These are phyloP conservation scores for Smittia sp. DNA, from an alignment of 2,888 invertebrate genomes.

Conservation along the genomic window DNA sequence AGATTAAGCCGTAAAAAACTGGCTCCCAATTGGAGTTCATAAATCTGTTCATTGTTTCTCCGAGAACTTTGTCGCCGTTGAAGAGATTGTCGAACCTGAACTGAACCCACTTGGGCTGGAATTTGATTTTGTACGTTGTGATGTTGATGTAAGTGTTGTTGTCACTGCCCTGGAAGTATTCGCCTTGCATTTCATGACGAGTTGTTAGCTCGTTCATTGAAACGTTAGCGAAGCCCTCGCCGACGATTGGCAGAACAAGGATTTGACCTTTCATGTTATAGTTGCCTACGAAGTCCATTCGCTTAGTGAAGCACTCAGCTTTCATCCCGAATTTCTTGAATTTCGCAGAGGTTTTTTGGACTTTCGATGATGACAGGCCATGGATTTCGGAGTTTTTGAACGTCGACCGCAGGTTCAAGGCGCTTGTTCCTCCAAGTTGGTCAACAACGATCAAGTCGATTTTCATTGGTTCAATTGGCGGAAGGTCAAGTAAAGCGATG, in stretches of 20 bases:
- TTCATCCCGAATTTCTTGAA: conserved; percentile 11
- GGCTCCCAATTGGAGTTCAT: conserved; percentile 66
- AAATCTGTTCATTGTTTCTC: conserved; percentile 65
- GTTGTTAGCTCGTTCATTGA: conserved; percentile 65
- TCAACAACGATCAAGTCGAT: background rate
- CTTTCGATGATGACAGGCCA: background rate
- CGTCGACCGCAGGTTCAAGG: background rate
- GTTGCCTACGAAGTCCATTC: conserved; percentile 64
- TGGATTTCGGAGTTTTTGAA: conserved; percentile 32
- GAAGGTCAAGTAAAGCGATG: background rate
- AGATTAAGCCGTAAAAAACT: conserved; percentile 65
- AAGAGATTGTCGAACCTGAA: conserved; percentile 68
- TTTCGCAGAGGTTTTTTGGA: background rate
- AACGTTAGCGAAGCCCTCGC: conserved; percentile 66
- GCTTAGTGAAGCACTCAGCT: conserved; percentile 43
- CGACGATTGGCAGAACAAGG: conserved; percentile 64
- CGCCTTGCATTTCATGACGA: conserved; percentile 62
- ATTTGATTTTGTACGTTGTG: conserved; percentile 62
- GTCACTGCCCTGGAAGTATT: conserved; percentile 50
- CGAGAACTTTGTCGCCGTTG: conserved; percentile 60
- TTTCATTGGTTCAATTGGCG: conserved; percentile 23
- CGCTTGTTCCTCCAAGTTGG: background rate
- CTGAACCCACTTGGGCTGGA: conserved; percentile 61
- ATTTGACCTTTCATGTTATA: conserved; percentile 68
- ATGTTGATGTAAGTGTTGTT: conserved; percentile 64